These are phyloP conservation scores for Euleptes europaea DNA, from an alignment of 2,113 vertebrate genomes.

Conservation along the genomic window DNA sequence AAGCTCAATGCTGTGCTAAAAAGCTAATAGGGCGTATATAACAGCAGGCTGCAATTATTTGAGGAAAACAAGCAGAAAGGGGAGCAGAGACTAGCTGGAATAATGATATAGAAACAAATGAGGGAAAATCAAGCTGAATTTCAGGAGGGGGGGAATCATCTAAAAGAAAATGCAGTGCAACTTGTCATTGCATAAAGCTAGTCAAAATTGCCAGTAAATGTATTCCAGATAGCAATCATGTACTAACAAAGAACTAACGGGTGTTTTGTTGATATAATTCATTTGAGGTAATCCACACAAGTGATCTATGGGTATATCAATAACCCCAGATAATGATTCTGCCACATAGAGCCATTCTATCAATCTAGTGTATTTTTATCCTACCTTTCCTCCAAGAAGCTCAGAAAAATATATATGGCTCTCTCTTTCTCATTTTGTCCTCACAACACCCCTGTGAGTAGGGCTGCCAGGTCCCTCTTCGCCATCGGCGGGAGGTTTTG, in stretches of 20 bases:
- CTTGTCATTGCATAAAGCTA: neutral
- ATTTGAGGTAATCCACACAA: neutral
- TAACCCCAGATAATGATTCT: neutral
- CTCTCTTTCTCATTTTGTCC: too few relatives aligned
- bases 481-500: too few relatives aligned
- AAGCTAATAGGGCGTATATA: neutral
- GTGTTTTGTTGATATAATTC: neutral
- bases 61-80: slow-evolving; percentile 12
- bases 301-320: neutral
- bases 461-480: too few relatives aligned
- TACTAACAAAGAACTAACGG: neutral
- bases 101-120: slow-evolving; percentile 4
- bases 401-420: too few relatives aligned
- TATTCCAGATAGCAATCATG: neutral
- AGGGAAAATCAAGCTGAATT: neutral
- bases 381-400: too few relatives aligned
- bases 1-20: neutral
- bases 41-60: slow-evolving; percentile 9
- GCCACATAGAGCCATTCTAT: too few relatives aligned
- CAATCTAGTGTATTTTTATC: too few relatives aligned
- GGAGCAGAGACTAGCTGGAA: neutral
- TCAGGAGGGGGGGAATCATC: neutral
- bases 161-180: neutral
- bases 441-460: too few relatives aligned
- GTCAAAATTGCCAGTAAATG: neutral